A percentile compares a stretch with the other conserved stretches of the same genome.
These are phyloP conservation scores for Sitophilus oryzae DNA, from an alignment of 1,140 invertebrate genomes.

Conservation along the genomic window DNA sequence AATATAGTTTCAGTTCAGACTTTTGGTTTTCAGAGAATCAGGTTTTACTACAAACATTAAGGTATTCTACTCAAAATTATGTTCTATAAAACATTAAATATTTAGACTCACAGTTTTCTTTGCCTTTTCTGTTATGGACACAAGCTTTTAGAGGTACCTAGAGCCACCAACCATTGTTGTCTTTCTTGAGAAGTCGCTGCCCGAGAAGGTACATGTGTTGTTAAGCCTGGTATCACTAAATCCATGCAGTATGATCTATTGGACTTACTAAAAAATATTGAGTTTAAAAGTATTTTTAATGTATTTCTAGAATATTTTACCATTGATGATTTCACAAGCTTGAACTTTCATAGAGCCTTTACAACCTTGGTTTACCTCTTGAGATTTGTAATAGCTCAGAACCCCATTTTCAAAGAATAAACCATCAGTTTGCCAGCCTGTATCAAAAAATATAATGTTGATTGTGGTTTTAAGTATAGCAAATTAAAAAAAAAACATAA, in stretches of 20 bases:
- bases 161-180: constrained; percentile 73
- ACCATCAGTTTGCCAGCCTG: constrained; percentile 82
- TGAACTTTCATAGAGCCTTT: constrained; percentile 78
- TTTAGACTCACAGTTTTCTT: constrained; percentile 44
- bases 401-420: constrained; percentile 76
- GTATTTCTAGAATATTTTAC: constrained; percentile 45
- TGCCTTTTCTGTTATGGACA: constrained; percentile 47
- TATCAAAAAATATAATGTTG: constrained; percentile 27
- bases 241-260: constrained; percentile 67
- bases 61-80: not conserved
- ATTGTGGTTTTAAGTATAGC: constrained; percentile 1
- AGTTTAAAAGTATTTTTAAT: not conserved
- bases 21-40: constrained; percentile 65
- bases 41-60: constrained; percentile 35
- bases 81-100: not conserved
- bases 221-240: constrained; percentile 72
- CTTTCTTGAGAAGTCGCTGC: constrained; percentile 68
- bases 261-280: constrained; percentile 66
- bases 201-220: constrained; percentile 74
- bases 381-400: constrained; percentile 75
- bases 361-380: constrained; percentile 76
- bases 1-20: constrained; percentile 72
- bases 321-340: constrained; percentile 71
- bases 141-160: constrained; percentile 75
- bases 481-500: constrained; percentile 1